Evolutionary conservation across 2,797 vertebrate species (phyloP).

Genomic region (Meriones psammophilus): DNA sequence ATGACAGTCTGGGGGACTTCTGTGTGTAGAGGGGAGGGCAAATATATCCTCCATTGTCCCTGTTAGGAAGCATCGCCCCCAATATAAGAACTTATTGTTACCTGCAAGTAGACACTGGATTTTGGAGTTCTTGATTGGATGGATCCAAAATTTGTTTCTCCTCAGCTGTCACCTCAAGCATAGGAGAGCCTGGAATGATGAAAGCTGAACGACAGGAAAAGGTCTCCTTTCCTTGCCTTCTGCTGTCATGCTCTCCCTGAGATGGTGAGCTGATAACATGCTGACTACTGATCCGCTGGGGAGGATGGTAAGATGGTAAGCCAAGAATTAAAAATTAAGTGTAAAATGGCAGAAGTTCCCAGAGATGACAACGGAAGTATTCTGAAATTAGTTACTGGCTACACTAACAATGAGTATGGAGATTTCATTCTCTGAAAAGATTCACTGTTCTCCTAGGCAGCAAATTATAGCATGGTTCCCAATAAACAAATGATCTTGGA

Average conservation of each 20-base stretch:
- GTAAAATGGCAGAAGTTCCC: background rate
- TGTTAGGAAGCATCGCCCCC: background rate
- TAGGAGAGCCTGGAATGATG: background rate
- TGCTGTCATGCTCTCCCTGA: background rate
- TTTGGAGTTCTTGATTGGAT: background rate
- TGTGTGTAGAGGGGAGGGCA: background rate
- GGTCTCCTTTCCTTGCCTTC: background rate
- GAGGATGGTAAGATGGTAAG: background rate
- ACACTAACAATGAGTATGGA: background rate
- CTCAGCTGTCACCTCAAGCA: background rate
- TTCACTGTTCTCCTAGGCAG: background rate
- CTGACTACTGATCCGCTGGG: background rate
- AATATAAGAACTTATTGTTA: background rate
- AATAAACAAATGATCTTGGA: conserved; percentile 64
- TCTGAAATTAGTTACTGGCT: background rate
- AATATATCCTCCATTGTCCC: background rate
- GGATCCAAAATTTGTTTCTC: background rate
- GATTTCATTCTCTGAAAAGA: conserved; percentile 42
- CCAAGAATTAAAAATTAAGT: background rate
- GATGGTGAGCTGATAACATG: background rate
- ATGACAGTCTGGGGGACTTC: background rate
- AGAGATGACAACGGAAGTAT: background rate
- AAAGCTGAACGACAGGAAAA: background rate
- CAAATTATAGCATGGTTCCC: conserved; percentile 44
- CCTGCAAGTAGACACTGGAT: background rate